Base-by-base conservation (phyloP, 2,797 vertebrate genomes). In the Danio aesculapii region DNA sequence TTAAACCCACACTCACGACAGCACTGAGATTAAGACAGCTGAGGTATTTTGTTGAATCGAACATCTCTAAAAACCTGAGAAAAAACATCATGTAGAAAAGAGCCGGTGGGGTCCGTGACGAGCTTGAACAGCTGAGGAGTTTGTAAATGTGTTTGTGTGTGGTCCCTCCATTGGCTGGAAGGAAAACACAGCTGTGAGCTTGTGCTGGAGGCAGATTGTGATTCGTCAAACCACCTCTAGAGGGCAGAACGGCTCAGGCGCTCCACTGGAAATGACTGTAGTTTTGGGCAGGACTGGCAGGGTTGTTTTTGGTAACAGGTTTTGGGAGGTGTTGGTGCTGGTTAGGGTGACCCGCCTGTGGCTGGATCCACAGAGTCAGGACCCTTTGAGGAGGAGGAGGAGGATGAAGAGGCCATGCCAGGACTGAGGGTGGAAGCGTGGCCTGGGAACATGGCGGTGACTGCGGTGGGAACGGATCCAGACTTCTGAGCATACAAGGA, bases 401-500 rank as follows among this genome's bases (percentile, higher is more conserved):
- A 93, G 12, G 94, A 81, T 6, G 82, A 92, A 8, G 96, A 96
- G 46, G 95, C 95, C 46, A 95, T 93, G 83, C 93, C 93, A 76
- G 98, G 97, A 88, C 97, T 97, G 81, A 96, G 95, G 0, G 96
- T 93, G 47, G 96, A 96, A 77, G 94, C 93, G 3, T 96, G 95
- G 89, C 96, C 95, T 4, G 96, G 90, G 2, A 94, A 71, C 49
- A 92, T 92, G 16, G 90, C 83, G 14, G 85, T 83, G 81, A 92
- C 91, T 4, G 93, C 90, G 0, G 88, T 89, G 92, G 95, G 86
- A 81, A 96, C 84, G 92, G 88, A 92, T 16, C 46, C 86, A 0
- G 97, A 93, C 87, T 96, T 98, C 94, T 99, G 97, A 79, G 98
- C 98, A 84, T 97, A 98, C 77, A 99, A 93, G 77, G 95, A 97